phyloP scores from a whole-genome alignment of 2,113 vertebrate genomes.

The Ramphastos sulfuratus region DNA sequence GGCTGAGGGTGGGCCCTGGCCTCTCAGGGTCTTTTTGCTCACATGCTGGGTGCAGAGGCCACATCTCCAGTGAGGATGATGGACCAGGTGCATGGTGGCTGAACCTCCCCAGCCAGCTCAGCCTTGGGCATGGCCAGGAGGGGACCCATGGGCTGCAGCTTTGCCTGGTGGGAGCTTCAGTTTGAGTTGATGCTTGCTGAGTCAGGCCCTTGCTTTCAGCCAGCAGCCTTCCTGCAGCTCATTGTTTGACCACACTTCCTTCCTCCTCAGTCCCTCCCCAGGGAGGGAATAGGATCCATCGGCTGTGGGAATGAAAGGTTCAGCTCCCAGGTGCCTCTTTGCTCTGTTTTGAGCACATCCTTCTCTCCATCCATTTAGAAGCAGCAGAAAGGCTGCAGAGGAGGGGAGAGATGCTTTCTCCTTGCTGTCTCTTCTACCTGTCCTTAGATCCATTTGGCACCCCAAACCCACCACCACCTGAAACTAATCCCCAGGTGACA shows the following conservation, averaged over 20 bases:
- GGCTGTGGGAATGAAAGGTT: background rate
- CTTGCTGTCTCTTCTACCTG: background rate
- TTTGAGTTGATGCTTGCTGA: background rate
- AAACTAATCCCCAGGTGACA: background rate
- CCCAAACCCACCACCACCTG: background rate
- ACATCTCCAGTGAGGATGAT: background rate
- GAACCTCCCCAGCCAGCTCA: background rate
- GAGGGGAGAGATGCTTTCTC: background rate
- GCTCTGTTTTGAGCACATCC: background rate
- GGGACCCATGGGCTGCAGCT: background rate
- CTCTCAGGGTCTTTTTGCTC: background rate
- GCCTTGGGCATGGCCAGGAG: fast-evolving
- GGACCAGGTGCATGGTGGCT: fast-evolving
- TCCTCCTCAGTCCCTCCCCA: fast-evolving
- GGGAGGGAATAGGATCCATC: background rate
- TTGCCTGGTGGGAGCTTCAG: background rate
- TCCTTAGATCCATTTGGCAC: background rate
- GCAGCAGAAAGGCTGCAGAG: background rate
- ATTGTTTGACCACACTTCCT: background rate
- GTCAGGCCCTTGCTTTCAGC: background rate
- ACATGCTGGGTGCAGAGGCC: fast-evolving
- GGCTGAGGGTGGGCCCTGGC: background rate
- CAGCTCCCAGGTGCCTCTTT: background rate
- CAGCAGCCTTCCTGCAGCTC: background rate
- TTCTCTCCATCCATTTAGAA: background rate